A percentile compares a stretch with the other conserved stretches of the same genome.
Conservation (phyloP, 2,888 invertebrate species). For the Auanema sp. region DNA sequence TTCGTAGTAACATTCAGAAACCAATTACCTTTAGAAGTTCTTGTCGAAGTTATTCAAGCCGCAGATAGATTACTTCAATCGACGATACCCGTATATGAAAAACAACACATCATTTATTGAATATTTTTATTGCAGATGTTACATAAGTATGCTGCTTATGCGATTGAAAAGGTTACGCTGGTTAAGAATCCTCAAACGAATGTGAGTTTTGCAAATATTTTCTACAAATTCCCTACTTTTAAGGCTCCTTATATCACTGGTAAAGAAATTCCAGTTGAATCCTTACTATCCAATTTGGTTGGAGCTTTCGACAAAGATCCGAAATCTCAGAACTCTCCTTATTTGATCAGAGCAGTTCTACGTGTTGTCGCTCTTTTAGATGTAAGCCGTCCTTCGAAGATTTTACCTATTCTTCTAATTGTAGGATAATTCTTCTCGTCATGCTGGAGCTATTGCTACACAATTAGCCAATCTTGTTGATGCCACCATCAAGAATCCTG, state of each 20-base stretch:
- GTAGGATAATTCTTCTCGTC: slow-evolving; percentile 44
- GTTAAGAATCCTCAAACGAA: slow-evolving; percentile 11
- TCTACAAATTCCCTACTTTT: slow-evolving; percentile 8
- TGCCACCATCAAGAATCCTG: slow-evolving; percentile 68
- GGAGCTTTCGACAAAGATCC: slow-evolving; percentile 72
- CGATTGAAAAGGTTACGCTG: slow-evolving; percentile 84
- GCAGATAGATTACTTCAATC: slow-evolving; percentile 27
- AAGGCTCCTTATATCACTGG: slow-evolving; percentile 67
- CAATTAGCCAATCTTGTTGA: slow-evolving; percentile 46
- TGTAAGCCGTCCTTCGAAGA: slow-evolving; percentile 25
- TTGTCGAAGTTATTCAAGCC: slow-evolving; percentile 73
- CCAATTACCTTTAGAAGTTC: slow-evolving; percentile 79
- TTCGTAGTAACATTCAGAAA: slow-evolving; percentile 90
- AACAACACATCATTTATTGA: too few relatives aligned
- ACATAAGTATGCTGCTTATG: slow-evolving; percentile 90
- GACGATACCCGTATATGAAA: slow-evolving; percentile 13
- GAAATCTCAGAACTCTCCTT: slow-evolving; percentile 86
- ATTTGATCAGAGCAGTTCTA: slow-evolving; percentile 85
- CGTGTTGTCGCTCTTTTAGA: slow-evolving; percentile 54
- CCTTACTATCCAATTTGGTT: slow-evolving; percentile 79
- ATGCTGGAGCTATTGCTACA: slow-evolving; percentile 46
- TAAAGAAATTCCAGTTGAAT: slow-evolving; percentile 74
- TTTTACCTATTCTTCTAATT: too few relatives aligned
- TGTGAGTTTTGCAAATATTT: not conserved
- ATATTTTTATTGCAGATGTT: slow-evolving; percentile 20